Evolutionary conservation across 2,888 invertebrate genomes (phyloP).

Genomic region (Aporophyla nigra): DNA sequence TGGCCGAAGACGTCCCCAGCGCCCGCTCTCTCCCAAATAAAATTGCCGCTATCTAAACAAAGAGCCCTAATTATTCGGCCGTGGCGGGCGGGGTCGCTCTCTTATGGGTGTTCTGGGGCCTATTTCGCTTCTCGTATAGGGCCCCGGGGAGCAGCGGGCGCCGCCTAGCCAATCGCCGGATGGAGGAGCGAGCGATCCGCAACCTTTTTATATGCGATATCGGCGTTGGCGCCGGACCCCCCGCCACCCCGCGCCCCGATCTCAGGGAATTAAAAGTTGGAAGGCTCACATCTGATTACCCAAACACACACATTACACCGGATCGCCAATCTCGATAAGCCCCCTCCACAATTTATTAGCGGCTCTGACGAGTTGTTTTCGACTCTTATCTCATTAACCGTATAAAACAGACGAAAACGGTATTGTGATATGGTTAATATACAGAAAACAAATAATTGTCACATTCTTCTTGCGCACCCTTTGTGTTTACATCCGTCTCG

Average conservation of each 20-base stretch:
- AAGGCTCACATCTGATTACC: slow-evolving; percentile 89
- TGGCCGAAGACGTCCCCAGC: slow-evolving; percentile 90
- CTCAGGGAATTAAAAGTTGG: slow-evolving; percentile 88
- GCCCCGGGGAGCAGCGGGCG: slow-evolving; percentile 91
- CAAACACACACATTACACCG: slow-evolving; percentile 87
- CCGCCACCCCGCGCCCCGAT: slow-evolving; percentile 76
- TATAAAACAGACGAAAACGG: slow-evolving; percentile 67
- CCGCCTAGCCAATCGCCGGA: slow-evolving; percentile 92
- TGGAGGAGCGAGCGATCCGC: slow-evolving; percentile 90
- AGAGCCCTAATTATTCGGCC: slow-evolving; percentile 93
- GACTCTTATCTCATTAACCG: slow-evolving; percentile 78
- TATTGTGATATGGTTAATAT: slow-evolving; percentile 64
- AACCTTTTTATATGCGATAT: slow-evolving; percentile 91
- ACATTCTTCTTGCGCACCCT: slow-evolving; percentile 55
- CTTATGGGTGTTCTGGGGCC: slow-evolving; percentile 93
- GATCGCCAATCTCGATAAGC: slow-evolving; percentile 87
- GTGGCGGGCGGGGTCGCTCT: slow-evolving; percentile 93
- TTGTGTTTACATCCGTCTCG: slow-evolving; percentile 49
- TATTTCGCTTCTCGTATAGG: slow-evolving; percentile 93
- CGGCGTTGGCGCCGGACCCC: slow-evolving; percentile 86
- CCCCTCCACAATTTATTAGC: slow-evolving; percentile 84
- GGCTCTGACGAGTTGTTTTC: slow-evolving; percentile 83
- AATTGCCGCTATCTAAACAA: slow-evolving; percentile 92
- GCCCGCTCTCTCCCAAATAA: slow-evolving; percentile 91
- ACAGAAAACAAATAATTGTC: slow-evolving; percentile 59